Evolutionary conservation across 2,113 vertebrate genomes (phyloP), one percentile per base, ranked within the genome.

Genomic region (Ondatra zibethicus): DNA sequence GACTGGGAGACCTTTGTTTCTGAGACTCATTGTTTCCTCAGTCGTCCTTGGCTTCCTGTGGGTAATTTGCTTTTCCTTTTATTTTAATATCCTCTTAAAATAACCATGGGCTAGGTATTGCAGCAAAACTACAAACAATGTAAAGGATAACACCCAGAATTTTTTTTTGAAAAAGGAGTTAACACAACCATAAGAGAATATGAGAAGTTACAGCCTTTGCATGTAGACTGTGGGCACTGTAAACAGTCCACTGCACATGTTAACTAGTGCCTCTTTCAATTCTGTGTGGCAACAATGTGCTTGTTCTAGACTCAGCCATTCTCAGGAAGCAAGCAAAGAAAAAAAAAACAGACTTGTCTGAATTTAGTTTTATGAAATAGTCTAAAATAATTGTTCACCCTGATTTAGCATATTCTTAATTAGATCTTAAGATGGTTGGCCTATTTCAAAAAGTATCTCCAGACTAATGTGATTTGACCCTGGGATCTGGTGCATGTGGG

Each of bases 391-490:
- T 45, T 92, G 27, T 65, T 33, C 1, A 1, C 29, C n/a, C 9
- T 89, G 12, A 92, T 94, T 84, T 36, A 10, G 47, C 78, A n/a
- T 55, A 13, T 50, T 94, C 89, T 88, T 66, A 84, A 39, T 76
- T 82, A 84, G 63, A n/a, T 82, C 96, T 90, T 19, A 95, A 78
- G 33, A 85, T 17, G 58, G 50, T 73, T 68, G 89, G n/a, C 80
- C 80, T 91, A 84, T 93, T 93, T 96, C 29, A 45, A 36, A 70
- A 80, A 17, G 58, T 31, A 0, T 77, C 88, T 50, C 29, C 12
- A 36, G 88, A 36, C 73, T 77, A 39, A 77, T 86, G 33, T 61
- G 55, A 31, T 86, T 92, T n/a, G 31, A 70, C 68, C 33, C 14
- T 11, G 21, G 82, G 66, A 66, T 52, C 58, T 80, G 50, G 12